Conservation (phyloP, 1,140 invertebrate genomes). For the Apis cerana region DNA sequence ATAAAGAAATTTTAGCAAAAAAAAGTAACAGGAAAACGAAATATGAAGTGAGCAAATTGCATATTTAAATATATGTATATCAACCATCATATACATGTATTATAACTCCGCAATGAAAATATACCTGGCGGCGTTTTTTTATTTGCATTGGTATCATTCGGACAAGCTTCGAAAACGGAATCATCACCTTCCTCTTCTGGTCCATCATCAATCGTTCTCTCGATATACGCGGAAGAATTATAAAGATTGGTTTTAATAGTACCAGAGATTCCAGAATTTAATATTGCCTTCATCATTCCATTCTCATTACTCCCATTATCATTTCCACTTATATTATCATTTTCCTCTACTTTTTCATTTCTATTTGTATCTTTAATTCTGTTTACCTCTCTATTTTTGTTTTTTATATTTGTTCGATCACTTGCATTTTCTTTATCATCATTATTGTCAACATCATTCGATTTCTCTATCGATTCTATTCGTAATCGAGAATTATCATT, state of each 20-base stretch:
- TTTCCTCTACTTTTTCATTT: not conserved
- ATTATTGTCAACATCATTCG: slow-evolving; percentile 1
- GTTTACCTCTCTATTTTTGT: not conserved
- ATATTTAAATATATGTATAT: not conserved
- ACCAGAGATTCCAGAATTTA: slow-evolving; percentile 31
- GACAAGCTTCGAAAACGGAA: slow-evolving; percentile 75
- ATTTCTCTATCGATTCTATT: slow-evolving; percentile 1
- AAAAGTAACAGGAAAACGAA: not conserved
- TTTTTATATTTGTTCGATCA: not conserved
- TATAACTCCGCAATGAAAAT: not conserved
- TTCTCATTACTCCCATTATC: not conserved
- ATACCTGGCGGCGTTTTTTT: slow-evolving; percentile 62
- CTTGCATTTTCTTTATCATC: not conserved
- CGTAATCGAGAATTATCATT: not conserved
- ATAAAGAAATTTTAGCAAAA: not conserved
- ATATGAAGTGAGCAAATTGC: not conserved
- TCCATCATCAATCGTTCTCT: slow-evolving; percentile 72
- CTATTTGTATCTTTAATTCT: not conserved
- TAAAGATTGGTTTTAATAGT: slow-evolving; percentile 59
- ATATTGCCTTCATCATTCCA: not conserved
- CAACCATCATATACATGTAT: no score
- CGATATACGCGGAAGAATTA: slow-evolving; percentile 69
- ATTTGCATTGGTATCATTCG: slow-evolving; percentile 55
- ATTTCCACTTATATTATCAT: not conserved
- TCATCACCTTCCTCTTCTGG: slow-evolving; percentile 78